Base-by-base conservation (phyloP, 2,797 vertebrate genomes). In the Cryptoblepharus egeriae region DNA sequence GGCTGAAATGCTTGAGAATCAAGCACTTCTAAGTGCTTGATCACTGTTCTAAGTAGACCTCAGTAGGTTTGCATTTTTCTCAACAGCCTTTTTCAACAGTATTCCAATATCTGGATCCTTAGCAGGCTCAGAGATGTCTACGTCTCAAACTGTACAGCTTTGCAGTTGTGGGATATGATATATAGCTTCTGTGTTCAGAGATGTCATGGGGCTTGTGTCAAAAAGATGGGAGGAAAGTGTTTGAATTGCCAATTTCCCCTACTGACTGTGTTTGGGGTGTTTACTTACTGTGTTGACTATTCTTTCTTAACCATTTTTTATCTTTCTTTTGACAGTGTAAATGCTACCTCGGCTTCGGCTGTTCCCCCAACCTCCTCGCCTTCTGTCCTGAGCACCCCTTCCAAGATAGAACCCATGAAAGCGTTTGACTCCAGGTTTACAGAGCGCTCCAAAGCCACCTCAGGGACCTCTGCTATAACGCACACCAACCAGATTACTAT, bases 321-420 rank as follows among this genome's bases (percentile, higher is more conserved):
- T 26, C 11, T 82, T 45, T 32, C 71, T 22, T 1, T 82, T 52
- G 52, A 10, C 87, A 96, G 96, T 91, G 85, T 93, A 92, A 96
- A 95, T 75, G 90, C 94, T 93, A 93, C 95, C 94, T 94, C 95
- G 80, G 87, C 93, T 89, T 89, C 91, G 79, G 3, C 90, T 60
- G 86, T 81, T 83, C 92, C 94, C 82, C 79, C 93, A 79, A 92
- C 92, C 11, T 86, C 88, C 0, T 95, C 95, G 28, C 90, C 94
- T 67, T 93, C 92, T 26, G 93, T 93, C 45, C 82, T 94, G 42
- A 94, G 86, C 80, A 96, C 95, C 92, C 93, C 95, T 90, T 97
- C 98, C 86, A 99, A 98, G 94, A 99, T 99, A 0, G 98, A 99
- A 83, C 98, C 98, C 1, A 99, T 99, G 98, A 99, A 98, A 93